phyloP scores from a whole-genome alignment of 2,113 vertebrate species.

The Campylomormyrus tamandua region DNA sequence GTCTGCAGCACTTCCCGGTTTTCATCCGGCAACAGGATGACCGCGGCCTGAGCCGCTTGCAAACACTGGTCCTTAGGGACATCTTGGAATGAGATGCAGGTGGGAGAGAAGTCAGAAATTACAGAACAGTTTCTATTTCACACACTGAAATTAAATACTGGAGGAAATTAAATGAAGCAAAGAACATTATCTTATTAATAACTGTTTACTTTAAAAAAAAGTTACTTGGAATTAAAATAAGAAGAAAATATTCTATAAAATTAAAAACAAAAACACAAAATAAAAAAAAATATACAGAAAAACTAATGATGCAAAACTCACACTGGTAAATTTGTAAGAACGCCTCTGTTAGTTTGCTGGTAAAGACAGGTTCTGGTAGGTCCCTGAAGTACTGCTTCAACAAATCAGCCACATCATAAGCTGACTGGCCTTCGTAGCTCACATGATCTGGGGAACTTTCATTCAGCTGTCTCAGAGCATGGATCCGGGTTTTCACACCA shows the following conservation, averaged over 20 bases:
- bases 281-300: neutral
- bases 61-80: slow-evolving; percentile 72
- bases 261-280: neutral
- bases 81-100: slow-evolving; percentile 43
- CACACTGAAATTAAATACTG: neutral
- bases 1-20: slow-evolving; percentile 81
- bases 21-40: slow-evolving; percentile 74
- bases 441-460: slow-evolving; percentile 69
- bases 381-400: slow-evolving; percentile 81
- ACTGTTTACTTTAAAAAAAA: neutral
- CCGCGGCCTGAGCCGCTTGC: slow-evolving; percentile 64
- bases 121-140: too few species aligned
- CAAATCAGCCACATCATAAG: slow-evolving; percentile 77
- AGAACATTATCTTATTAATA: neutral
- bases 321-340: slow-evolving; percentile 81
- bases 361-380: slow-evolving; percentile 77
- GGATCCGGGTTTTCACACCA: slow-evolving; percentile 77
- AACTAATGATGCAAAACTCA: slow-evolving; percentile 42
- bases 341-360: slow-evolving; percentile 74
- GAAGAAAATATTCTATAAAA: neutral
- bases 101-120: neutral
- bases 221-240: neutral
- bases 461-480: slow-evolving; percentile 70
- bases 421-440: slow-evolving; percentile 70
- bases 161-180: neutral